Conservation (phyloP, 2,113 vertebrate genomes). For the Eublepharis macularius region DNA sequence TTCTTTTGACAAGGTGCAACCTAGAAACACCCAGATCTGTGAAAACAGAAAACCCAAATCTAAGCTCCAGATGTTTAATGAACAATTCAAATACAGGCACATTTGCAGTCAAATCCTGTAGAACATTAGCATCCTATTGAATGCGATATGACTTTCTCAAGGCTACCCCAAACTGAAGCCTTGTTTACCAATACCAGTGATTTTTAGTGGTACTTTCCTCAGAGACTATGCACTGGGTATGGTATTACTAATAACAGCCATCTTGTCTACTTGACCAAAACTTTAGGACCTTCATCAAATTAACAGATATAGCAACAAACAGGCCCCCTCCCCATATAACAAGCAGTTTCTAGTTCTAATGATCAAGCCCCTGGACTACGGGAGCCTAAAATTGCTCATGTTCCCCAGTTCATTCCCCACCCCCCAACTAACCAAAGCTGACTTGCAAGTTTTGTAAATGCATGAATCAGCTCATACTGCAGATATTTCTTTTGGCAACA, state of each 20-base stretch:
- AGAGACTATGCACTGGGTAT: not conserved
- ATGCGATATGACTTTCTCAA: not conserved
- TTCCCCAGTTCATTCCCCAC: not conserved
- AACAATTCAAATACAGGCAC: not conserved
- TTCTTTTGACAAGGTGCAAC: not conserved
- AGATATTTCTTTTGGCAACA: not conserved
- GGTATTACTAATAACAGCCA: not conserved
- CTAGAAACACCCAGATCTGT: not conserved
- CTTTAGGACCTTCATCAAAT: not conserved
- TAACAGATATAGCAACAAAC: not conserved
- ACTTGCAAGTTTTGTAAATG: not conserved
- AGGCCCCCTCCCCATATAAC: not conserved
- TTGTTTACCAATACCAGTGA: not conserved
- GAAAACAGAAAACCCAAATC: not conserved
- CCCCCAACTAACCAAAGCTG: not conserved
- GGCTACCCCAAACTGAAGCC: not conserved
- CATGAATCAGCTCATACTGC: not conserved
- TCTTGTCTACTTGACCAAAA: not conserved
- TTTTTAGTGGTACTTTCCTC: not conserved
- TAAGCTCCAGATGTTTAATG: not conserved
- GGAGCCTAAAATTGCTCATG: not conserved
- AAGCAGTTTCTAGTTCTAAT: not conserved
- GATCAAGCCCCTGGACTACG: not conserved
- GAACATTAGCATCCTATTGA: not conserved
- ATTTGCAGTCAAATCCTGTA: not conserved